Evolutionary conservation across 2,113 vertebrate species (phyloP).

Genomic region (Neolamprologus falcicula): DNA sequence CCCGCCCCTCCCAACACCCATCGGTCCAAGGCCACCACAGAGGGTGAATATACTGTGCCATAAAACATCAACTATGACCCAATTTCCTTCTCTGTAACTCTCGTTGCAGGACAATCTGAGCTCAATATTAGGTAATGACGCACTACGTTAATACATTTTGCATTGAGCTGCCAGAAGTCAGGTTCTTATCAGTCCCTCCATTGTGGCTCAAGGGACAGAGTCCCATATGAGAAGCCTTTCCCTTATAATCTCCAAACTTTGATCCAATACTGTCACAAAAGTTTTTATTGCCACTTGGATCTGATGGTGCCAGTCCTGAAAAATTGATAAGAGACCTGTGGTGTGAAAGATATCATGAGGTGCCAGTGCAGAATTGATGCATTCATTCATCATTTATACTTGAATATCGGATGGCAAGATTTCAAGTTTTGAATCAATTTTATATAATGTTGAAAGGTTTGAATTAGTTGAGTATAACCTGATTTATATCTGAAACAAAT

Average conservation of each 20-base stretch:
- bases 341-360: neutral
- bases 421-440: neutral
- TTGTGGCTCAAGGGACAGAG: slow-evolving; percentile 7
- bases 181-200: slow-evolving; percentile 29
- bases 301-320: slow-evolving; percentile 27
- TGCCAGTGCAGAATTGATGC: neutral
- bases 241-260: slow-evolving; percentile 20
- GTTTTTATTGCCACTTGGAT: slow-evolving; percentile 44
- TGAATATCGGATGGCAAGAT: neutral
- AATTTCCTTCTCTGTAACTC: slow-evolving; percentile 5
- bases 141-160: slow-evolving; percentile 54
- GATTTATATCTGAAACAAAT: neutral
- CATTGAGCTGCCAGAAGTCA: slow-evolving; percentile 34
- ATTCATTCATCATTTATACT: neutral
- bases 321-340: slow-evolving; percentile 33
- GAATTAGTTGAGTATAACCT: neutral
- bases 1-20: neutral
- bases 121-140: slow-evolving; percentile 28
- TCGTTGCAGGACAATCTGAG: slow-evolving; percentile 11
- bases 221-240: slow-evolving; percentile 26
- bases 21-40: slow-evolving; percentile 15
- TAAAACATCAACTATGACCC: slow-evolving; percentile 19
- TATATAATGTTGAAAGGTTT: neutral
- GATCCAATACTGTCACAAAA: slow-evolving; percentile 34
- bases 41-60: slow-evolving; percentile 22